Evolutionary conservation across 2,797 vertebrate species (phyloP).

Genomic region (Falco rusticolus): DNA sequence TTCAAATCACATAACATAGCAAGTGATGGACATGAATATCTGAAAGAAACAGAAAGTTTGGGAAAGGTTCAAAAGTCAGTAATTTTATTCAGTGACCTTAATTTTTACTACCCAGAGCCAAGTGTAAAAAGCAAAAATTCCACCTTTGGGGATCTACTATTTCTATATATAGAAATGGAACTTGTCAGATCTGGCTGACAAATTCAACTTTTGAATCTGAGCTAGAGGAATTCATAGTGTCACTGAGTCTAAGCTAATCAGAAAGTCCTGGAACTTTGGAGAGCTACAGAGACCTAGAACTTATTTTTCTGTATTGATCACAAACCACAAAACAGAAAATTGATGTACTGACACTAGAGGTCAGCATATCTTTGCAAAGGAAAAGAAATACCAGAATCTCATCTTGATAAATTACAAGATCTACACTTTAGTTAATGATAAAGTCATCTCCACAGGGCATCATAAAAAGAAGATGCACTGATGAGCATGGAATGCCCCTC

Average conservation of each 20-base stretch:
- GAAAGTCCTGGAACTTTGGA: constrained; percentile 28
- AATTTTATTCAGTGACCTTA: constrained; percentile 35
- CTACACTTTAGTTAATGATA: background rate
- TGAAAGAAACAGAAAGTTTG: background rate
- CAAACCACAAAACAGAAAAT: constrained; percentile 10
- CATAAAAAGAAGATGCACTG: background rate
- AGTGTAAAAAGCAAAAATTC: background rate
- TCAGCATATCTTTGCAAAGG: constrained; percentile 37
- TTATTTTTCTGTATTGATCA: constrained; percentile 48
- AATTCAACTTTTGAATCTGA: constrained; percentile 10
- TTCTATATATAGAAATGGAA: background rate
- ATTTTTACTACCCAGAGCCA: background rate
- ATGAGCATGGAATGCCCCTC: background rate
- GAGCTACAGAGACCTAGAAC: background rate
- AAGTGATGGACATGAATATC: background rate
- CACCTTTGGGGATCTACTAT: background rate
- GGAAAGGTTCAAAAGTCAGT: background rate
- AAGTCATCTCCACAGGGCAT: background rate
- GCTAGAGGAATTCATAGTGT: background rate
- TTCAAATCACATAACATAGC: background rate
- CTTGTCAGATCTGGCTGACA: constrained; percentile 27
- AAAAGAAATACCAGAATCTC: constrained; percentile 3
- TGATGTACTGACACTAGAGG: constrained; percentile 35
- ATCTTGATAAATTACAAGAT: background rate
- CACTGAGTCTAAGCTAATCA: constrained; percentile 21